Evolutionary conservation across 1,140 invertebrate species (phyloP), one percentile per base, ranked within the genome.

Genomic region (Lordiphosa clarofinis): DNA sequence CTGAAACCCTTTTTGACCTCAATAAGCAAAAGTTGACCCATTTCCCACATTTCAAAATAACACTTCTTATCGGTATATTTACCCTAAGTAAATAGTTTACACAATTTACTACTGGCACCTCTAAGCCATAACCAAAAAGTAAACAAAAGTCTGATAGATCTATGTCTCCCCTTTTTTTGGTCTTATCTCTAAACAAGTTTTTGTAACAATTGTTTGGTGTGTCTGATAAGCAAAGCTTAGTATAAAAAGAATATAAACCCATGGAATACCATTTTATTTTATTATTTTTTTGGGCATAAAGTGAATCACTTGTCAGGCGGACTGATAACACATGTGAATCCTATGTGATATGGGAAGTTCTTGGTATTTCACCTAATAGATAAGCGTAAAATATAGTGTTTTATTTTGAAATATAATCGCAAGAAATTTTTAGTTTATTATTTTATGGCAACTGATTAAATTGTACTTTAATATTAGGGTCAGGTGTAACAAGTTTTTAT

Each of bases 161-260:
- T 43, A 11, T 43, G 24, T 44, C 42, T 44, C 21, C 24, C 10
- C 24, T 12, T 46, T 33, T 11, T 31, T 31, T 31, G 28, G 3
- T 43, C 36, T 68, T 68, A 68, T 68, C 63, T 35, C 1, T n/a
- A 11, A 35, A 59, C 60, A 40, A 64, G 59, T 63, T 40, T 55
- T 48, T 15, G 54, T 12, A 48, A 49, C 54, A 55, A 63, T 35
- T 55, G 35, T 64, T 64, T 31, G 28, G 5, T 31, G 10, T 47
- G 50, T 53, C 56, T 68, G 64, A 68, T 68, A 67, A 52, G 49
- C 8, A 6, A 15, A 4, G 39, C 12, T 40, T 9, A 31, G 37
- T 21, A 21, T 44, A 54, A 31, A 31, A 31, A 31, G 7, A 31
- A 31, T 8, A 7, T 35, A 67, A 58, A 58, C 46, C 40, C 44